Evolutionary conservation across 2,888 invertebrate species (phyloP).

Genomic region (Hesperia comma): DNA sequence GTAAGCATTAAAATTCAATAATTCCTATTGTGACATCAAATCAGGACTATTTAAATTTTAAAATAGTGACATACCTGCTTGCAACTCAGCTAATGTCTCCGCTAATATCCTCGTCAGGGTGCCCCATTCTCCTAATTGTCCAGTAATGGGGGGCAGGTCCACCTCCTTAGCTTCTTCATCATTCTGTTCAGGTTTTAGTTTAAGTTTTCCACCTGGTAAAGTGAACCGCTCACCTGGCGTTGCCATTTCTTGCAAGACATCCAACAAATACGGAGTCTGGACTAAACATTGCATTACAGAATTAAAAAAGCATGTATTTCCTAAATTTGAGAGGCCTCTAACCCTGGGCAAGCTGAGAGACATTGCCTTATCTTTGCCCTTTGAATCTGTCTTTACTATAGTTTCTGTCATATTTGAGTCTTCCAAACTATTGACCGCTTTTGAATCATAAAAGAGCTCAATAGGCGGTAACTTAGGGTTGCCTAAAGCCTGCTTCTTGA

Average conservation of each 20-base stretch:
- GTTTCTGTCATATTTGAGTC: conserved; percentile 55
- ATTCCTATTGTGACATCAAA: background rate
- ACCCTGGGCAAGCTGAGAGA: conserved; percentile 81
- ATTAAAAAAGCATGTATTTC: conserved; percentile 99
- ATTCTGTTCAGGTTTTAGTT: conserved; percentile 68
- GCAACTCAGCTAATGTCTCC: conserved; percentile 88
- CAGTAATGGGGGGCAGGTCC: conserved; percentile 86
- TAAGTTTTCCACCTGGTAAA: conserved; percentile 88
- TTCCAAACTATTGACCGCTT: conserved; percentile 45
- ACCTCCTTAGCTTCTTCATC: conserved; percentile 78
- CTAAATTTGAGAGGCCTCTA: conserved; percentile 94
- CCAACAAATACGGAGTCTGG: conserved; percentile 91
- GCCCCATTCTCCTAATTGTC: conserved; percentile 88
- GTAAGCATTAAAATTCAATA: background rate
- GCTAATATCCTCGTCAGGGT: conserved; percentile 87
- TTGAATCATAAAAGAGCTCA: conserved; percentile 51
- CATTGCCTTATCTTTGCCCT: conserved; percentile 68
- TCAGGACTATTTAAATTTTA: background rate
- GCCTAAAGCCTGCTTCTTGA: conserved; percentile 83
- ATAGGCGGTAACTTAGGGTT: conserved; percentile 67
- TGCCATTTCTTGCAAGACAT: conserved; percentile 88
- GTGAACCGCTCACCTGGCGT: conserved; percentile 88
- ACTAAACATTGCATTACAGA: conserved; percentile 97
- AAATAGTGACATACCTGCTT: conserved; percentile 68
- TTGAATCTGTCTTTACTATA: conserved; percentile 60